Evolutionary conservation across 2,797 vertebrate species (phyloP).

Genomic region (Malacoraja senta): DNA sequence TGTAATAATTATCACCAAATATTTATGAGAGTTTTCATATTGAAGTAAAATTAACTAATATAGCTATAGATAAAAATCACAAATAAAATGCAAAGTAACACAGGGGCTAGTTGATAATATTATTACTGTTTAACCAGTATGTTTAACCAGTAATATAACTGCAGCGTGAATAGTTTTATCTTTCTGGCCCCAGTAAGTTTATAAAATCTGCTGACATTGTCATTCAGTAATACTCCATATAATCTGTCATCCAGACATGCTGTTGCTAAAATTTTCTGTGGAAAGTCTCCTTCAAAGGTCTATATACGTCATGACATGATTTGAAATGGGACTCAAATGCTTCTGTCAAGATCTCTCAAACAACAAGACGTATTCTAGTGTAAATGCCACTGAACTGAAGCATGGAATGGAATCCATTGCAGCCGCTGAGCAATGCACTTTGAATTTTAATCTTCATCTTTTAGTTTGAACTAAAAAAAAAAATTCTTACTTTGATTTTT

Average conservation of each 20-base stretch:
- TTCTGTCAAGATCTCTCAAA: neutral
- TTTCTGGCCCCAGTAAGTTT: neutral
- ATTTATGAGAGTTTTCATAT: neutral
- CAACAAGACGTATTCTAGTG: conserved; percentile 1
- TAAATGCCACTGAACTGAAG: conserved; percentile 29
- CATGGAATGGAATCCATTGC: neutral
- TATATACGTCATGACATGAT: conserved; percentile 21
- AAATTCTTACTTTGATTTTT: neutral
- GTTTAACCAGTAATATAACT: neutral
- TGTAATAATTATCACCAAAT: neutral
- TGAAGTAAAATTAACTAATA: neutral
- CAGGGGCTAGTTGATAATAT: neutral
- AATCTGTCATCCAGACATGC: neutral
- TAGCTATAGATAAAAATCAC: neutral
- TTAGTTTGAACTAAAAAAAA: neutral
- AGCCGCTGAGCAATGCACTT: conserved; percentile 20
- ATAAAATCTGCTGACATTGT: neutral
- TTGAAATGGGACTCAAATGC: conserved; percentile 16
- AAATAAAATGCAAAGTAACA: neutral
- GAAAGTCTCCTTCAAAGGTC: neutral
- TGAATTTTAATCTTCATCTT: neutral
- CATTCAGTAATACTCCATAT: neutral
- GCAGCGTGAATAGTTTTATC: neutral
- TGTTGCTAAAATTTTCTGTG: neutral
- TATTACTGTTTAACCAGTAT: neutral